phyloP scores from a whole-genome alignment of 2,888 invertebrate species.

The Lepas anatifera region DNA sequence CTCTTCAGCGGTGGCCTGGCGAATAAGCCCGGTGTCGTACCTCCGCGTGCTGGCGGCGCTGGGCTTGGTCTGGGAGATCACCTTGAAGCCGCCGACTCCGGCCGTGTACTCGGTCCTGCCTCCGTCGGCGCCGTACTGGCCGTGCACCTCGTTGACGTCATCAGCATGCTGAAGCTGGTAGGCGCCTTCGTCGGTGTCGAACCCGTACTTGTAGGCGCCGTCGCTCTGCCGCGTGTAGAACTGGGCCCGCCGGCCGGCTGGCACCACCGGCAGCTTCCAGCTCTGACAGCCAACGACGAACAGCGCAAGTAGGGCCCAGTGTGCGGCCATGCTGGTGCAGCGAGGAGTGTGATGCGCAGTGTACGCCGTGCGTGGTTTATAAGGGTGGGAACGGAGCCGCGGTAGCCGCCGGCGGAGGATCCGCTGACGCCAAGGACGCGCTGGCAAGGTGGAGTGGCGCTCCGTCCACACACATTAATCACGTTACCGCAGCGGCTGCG shows the following conservation, averaged over 20 bases:
- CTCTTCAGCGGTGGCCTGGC: not conserved
- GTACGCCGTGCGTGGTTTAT: no score
- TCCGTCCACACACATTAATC: no score
- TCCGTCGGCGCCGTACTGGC: conserved; percentile 39
- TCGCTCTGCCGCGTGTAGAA: conserved; percentile 40
- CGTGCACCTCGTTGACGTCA: conserved; percentile 51
- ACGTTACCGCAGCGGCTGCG: no score
- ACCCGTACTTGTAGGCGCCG: conserved; percentile 62
- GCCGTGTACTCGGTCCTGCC: conserved; percentile 55
- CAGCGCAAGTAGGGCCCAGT: not conserved
- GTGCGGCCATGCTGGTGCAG: no score
- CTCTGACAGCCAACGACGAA: conserved; percentile 4
- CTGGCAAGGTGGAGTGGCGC: no score
- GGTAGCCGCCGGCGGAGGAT: no score
- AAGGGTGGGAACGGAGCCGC: no score
- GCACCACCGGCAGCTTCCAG: conserved; percentile 33
- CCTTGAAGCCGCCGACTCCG: conserved; percentile 64
- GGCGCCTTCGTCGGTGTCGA: conserved; percentile 52
- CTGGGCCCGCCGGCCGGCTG: conserved; percentile 31
- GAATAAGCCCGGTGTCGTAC: conserved; percentile 12
- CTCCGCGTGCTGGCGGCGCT: conserved; percentile 13
- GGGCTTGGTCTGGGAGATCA: conserved; percentile 41
- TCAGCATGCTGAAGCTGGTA: conserved; percentile 52
- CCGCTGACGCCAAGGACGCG: no score
- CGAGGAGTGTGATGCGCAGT: no score